Percentiles rank a stretch among this genome's conserved stretches.
phyloP scores from a whole-genome alignment of 2,113 vertebrate species.

The Thryonomys swinderianus region DNA sequence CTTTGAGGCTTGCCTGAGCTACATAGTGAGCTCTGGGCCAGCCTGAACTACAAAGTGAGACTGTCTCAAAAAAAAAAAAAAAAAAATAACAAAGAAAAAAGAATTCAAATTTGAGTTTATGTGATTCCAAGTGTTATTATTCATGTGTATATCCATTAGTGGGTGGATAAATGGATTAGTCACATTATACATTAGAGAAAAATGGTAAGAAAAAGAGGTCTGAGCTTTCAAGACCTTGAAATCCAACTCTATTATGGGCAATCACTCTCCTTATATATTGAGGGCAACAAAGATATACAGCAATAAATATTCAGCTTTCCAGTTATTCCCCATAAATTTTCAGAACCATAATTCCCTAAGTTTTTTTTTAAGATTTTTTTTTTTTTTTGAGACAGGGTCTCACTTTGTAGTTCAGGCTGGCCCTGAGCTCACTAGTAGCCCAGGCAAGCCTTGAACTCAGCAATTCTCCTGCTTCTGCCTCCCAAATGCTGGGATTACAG shows the following conservation, averaged over 20 bases:
- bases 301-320: constrained; percentile 32
- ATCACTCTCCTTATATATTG: background rate
- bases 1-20: no score
- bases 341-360: background rate
- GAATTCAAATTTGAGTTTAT: constrained; percentile 21
- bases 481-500: no score
- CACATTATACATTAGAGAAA: constrained; percentile 24
- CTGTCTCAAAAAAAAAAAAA: no score
- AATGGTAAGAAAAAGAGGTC: background rate
- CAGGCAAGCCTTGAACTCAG: no score
- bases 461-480: no score
- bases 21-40: no score
- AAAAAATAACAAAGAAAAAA: no score
- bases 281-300: background rate
- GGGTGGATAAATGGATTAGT: background rate
- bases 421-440: no score
- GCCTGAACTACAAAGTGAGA: no score
- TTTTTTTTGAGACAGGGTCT: background rate
- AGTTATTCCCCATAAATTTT: constrained; percentile 22
- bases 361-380: background rate
- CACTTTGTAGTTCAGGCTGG: no score
- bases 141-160: background rate
- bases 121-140: background rate
- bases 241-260: background rate
- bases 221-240: constrained; percentile 20